Evolutionary conservation across 2,797 vertebrate species (phyloP), one percentile per base, ranked within the genome.

Genomic region (Echiichthys vipera): DNA sequence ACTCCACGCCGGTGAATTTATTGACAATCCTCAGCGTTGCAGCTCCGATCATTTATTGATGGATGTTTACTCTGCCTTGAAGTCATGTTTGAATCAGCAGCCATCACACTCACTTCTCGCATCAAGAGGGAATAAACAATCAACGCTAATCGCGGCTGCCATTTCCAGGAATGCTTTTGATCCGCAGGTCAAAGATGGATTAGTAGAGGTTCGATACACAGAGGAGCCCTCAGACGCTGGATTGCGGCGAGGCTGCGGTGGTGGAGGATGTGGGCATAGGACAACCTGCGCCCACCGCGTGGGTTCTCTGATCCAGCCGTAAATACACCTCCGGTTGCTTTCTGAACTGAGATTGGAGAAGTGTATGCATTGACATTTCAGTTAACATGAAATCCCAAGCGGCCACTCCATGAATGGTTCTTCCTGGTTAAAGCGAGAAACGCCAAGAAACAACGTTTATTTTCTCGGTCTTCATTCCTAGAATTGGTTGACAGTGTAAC

Each of bases 171-270:
- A 73, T 66, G 36, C 40, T 57, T 88, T 70, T 74, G 80, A 81
- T 83, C 51, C 32, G 29, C 18, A 65, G 79, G 55, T 88, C 84
- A 87, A 56, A 66, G 78, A 84, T 85, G 74, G 78, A 88, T 88
- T 65, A 36, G 50, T 20, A 49, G 63, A 30, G 24, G 65, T 57
- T 78, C 2, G 18, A 66, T 77, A 32, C 32, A 7, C 22, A 27
- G 18, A 50, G 45, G 7, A 10, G 57, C 20, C 46, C 36, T 54
- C 20, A n/a, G 55, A 65, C 1, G 4, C 13, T 0, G 3, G 45
- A 7, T 29, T 20, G 32, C 1, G 1, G 36, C 0, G 5, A 29
- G 53, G 42, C 32, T 47, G n/a, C 43, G 8, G 30, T 1, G 5
- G 36, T 18, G 46, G 25, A 45, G 40, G 13, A 30, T 40, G 70